Conservation (phyloP, 2,113 vertebrate species). For the Chelonoidis abingdonii region DNA sequence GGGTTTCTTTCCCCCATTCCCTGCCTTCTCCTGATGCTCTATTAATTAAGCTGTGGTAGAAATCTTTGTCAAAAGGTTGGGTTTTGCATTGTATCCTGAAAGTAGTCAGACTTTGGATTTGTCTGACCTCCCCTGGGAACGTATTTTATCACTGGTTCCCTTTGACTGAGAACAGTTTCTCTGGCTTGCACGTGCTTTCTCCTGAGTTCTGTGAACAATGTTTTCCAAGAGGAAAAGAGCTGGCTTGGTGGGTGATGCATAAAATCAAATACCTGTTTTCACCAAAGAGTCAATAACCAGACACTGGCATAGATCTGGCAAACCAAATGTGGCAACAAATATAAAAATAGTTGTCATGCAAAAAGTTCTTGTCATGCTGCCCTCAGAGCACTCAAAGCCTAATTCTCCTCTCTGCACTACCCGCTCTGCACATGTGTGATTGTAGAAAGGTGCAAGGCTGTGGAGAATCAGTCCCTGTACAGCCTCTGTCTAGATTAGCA, state of each 20-base stretch:
- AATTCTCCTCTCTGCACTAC: background rate
- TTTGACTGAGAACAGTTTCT: background rate
- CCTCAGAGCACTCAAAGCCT: background rate
- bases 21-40: background rate
- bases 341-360: background rate
- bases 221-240: background rate
- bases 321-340: background rate
- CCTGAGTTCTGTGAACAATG: background rate
- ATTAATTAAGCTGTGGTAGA: background rate
- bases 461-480: background rate
- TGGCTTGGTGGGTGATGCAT: background rate
- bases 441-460: background rate
- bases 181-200: background rate
- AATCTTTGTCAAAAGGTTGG: background rate
- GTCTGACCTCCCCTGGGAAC: background rate
- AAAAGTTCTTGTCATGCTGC: background rate
- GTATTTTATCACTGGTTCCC: fast-evolving
- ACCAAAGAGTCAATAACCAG: background rate
- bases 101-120: background rate
- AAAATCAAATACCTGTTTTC: background rate
- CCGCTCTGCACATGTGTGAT: fast-evolving
- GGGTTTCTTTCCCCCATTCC: background rate
- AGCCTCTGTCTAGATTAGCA: background rate
- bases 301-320: background rate
- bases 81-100: background rate